A percentile compares a stretch with the other conserved stretches of the same genome.
These are phyloP conservation scores for Pardalotus punctatus DNA, from an alignment of 2,113 vertebrate genomes.

Conservation along the genomic window DNA sequence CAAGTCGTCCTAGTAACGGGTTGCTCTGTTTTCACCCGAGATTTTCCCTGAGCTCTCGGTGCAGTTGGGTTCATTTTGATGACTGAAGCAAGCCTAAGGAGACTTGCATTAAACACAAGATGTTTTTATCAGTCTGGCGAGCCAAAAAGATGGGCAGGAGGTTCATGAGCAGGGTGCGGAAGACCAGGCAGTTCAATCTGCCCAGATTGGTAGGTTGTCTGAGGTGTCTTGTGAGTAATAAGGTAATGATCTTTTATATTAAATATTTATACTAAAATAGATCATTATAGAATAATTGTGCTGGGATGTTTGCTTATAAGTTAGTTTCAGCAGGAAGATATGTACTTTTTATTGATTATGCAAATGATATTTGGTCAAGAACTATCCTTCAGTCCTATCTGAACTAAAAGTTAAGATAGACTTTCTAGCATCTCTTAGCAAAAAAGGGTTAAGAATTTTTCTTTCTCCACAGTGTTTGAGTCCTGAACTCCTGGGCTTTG, in stretches of 20 bases:
- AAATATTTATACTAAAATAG: background rate
- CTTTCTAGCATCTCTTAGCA: background rate
- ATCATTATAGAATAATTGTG: background rate
- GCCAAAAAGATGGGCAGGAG: conserved; percentile 83
- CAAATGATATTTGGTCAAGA: background rate
- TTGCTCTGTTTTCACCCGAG: background rate
- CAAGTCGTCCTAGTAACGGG: background rate
- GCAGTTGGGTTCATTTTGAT: background rate
- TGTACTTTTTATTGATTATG: background rate
- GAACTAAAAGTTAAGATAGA: background rate
- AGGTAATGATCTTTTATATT: background rate
- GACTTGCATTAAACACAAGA: conserved; percentile 29
- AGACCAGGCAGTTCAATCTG: conserved; percentile 75
- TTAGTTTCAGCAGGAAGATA: background rate
- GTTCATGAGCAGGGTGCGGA: conserved; percentile 79
- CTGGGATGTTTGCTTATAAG: background rate
- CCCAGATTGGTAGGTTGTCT: conserved; percentile 78
- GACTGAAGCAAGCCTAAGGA: background rate
- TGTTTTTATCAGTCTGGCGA: conserved; percentile 82
- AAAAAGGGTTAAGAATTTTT: background rate
- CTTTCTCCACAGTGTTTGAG: background rate
- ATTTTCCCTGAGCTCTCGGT: background rate
- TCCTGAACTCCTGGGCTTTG: background rate
- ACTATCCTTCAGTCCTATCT: background rate
- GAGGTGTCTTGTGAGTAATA: background rate